phyloP scores from a whole-genome alignment of 2,797 vertebrate species.

The Periparus ater region DNA sequence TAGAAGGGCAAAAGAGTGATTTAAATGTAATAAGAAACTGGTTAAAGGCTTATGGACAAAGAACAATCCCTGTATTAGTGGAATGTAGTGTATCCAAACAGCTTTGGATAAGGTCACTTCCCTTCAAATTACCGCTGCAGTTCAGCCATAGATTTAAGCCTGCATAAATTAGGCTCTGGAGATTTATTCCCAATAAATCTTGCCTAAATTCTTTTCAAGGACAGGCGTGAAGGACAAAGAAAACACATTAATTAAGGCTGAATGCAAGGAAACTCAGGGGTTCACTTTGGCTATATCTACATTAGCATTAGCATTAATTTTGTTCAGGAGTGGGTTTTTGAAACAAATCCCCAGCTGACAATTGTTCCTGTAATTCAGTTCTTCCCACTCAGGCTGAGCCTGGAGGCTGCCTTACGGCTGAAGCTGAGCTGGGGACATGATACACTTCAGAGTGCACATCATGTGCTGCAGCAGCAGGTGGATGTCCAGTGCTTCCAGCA shows the following conservation, averaged over 20 bases:
- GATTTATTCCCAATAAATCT: neutral
- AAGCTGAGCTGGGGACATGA: neutral
- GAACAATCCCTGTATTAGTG: neutral
- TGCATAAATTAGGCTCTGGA: neutral
- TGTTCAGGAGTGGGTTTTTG: neutral
- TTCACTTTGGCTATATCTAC: neutral
- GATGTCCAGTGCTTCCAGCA: neutral
- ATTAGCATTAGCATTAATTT: neutral
- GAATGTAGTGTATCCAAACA: neutral
- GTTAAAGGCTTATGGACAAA: neutral
- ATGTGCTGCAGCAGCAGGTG: neutral
- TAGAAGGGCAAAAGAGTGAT: neutral
- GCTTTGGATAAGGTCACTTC: neutral
- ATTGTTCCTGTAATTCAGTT: neutral
- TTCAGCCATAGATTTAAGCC: neutral
- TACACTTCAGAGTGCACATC: fast-evolving
- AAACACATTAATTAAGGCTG: neutral
- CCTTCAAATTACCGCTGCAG: fast-evolving
- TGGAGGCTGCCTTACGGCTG: neutral
- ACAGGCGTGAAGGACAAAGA: neutral
- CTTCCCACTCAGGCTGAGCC: neutral
- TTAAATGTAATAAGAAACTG: neutral
- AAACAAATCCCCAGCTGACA: neutral
- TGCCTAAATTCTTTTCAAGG: neutral
- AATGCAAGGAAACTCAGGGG: neutral